These are phyloP conservation scores for Caenorhabditis uteleia DNA, from an alignment of 2,888 invertebrate genomes.

Conservation along the genomic window DNA sequence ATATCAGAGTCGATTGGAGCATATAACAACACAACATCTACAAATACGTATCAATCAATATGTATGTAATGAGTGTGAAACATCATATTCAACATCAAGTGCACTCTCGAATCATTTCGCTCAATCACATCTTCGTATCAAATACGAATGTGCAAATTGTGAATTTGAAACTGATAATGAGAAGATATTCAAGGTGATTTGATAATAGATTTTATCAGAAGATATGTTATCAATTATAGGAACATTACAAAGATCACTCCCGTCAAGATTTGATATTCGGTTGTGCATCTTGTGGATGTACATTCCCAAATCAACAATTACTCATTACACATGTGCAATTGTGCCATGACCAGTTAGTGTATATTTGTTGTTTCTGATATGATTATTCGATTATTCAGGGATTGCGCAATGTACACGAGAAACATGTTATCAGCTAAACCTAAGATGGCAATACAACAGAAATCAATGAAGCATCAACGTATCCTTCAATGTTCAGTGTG, in stretches of 20 bases:
- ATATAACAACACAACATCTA: constrained; percentile 35
- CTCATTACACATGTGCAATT: constrained; percentile 40
- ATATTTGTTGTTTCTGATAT: no score
- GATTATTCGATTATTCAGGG: neutral
- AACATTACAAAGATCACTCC: constrained; percentile 31
- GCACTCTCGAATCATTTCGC: constrained; percentile 19
- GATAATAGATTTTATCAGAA: neutral
- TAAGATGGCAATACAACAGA: no score
- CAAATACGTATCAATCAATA: constrained; percentile 25
- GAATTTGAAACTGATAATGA: constrained; percentile 26
- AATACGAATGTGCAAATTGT: constrained; percentile 31
- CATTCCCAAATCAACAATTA: constrained; percentile 17
- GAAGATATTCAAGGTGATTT: constrained; percentile 31
- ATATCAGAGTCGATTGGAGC: constrained; percentile 36
- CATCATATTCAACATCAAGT: constrained; percentile 1
- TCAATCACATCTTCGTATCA: constrained; percentile 28
- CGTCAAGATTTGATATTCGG: constrained; percentile 27
- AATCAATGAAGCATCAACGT: neutral
- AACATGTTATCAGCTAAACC: neutral
- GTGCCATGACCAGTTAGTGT: constrained; percentile 38
- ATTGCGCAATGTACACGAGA: neutral
- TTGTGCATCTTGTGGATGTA: constrained; percentile 26
- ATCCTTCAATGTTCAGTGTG: constrained; percentile 45
- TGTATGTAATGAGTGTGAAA: constrained; percentile 32
- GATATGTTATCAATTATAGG: constrained; percentile 14